phyloP scores from a whole-genome alignment of 2,888 invertebrate species.

The Unio pictorum region DNA sequence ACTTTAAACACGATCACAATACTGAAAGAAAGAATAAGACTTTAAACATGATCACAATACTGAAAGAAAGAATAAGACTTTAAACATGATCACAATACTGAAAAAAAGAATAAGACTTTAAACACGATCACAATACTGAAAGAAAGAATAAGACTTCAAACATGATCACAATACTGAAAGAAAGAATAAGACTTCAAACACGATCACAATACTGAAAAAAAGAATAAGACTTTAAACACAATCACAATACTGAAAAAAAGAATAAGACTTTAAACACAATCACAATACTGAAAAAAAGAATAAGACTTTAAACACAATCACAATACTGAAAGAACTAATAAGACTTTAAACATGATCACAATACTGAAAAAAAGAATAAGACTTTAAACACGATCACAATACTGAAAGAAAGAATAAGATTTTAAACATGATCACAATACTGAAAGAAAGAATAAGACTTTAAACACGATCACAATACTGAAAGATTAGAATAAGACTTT shows the following conservation, averaged over 20 bases:
- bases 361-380: constrained; percentile 63
- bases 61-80: constrained; percentile 41
- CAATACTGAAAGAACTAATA: too few relatives aligned
- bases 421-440: constrained; percentile 74
- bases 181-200: constrained; percentile 71
- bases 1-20: too few relatives aligned
- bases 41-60: constrained; percentile 74
- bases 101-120: constrained; percentile 67
- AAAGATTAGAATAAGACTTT: constrained; percentile 62
- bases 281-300: constrained; percentile 68
- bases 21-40: constrained; percentile 46
- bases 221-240: not conserved
- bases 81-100: too few relatives aligned
- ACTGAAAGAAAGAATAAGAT: constrained; percentile 45
- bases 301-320: not conserved
- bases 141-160: constrained; percentile 15
- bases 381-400: too few relatives aligned
- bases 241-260: too few relatives aligned
- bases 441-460: constrained; percentile 41
- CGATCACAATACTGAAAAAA: constrained; percentile 71
- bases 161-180: too few relatives aligned
- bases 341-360: constrained; percentile 73
- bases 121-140: constrained; percentile 73
- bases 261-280: constrained; percentile 72
- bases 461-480: too few relatives aligned